Conservation (phyloP, 2,113 vertebrate species). For the Etheostoma cragini region DNA sequence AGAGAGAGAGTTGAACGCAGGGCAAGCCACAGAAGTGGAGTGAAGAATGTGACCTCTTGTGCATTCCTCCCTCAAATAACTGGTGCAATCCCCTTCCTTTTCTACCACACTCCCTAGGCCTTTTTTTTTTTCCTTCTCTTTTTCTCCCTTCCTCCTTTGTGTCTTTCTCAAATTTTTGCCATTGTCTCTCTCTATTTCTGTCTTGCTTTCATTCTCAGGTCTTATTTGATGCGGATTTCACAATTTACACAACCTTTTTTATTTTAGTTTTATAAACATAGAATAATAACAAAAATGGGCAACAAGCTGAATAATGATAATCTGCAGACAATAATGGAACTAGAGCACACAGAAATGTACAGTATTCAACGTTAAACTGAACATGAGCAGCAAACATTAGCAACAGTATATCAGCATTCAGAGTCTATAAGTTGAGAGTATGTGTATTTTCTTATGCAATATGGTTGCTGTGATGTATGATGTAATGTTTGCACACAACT, state of each 20-base stretch:
- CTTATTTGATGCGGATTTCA: conserved; percentile 2
- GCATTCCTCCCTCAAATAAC: conserved; percentile 81
- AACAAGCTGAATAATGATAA: conserved; percentile 5
- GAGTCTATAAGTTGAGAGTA: not conserved
- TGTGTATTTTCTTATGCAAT: not conserved
- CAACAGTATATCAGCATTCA: not conserved
- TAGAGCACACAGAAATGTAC: not conserved
- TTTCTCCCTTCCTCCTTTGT: not conserved
- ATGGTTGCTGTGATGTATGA: no score
- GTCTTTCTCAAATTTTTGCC: not conserved
- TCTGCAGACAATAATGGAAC: conserved; percentile 8
- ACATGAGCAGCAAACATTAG: not conserved
- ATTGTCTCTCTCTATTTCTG: conserved; percentile 5
- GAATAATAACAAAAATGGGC: not conserved
- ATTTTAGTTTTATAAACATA: not conserved
- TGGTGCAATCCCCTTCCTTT: conserved; percentile 60
- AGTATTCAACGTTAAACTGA: conserved; percentile 1
- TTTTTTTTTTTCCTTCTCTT: not conserved
- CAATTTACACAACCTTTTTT: not conserved
- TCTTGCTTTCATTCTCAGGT: not conserved
- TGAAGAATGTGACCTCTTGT: conserved; percentile 81
- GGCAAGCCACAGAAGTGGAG: conserved; percentile 75
- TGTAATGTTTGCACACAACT: conserved; percentile 46
- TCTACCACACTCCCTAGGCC: not conserved
- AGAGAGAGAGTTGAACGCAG: conserved; percentile 65